These are phyloP conservation scores for Otolemur crassicaudatus DNA, from an alignment of 2,797 vertebrate species.

Conservation along the genomic window DNA sequence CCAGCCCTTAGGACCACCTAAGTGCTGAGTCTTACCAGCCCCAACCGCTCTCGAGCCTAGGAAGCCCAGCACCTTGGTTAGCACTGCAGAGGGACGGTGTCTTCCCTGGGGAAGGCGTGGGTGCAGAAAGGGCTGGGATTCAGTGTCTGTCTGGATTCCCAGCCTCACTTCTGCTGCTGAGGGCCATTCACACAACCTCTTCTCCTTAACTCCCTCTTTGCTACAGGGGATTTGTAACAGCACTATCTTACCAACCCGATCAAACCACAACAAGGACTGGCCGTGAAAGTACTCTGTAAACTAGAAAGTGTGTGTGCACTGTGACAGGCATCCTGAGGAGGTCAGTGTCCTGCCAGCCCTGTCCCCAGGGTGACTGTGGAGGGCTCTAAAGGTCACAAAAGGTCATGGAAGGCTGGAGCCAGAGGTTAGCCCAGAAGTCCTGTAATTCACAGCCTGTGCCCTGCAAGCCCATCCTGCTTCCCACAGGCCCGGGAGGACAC, in stretches of 20 bases:
- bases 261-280: background rate
- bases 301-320: background rate
- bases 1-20: background rate
- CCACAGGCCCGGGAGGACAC: background rate
- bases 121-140: background rate
- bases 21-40: background rate
- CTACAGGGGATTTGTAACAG: background rate
- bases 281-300: background rate
- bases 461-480: background rate
- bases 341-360: background rate
- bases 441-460: background rate
- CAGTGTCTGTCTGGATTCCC: background rate
- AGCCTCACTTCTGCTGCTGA: background rate
- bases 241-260: background rate
- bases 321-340: background rate
- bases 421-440: background rate
- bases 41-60: rapidly evolving
- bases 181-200: background rate
- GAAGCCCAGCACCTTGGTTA: background rate
- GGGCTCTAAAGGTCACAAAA: background rate
- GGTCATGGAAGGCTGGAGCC: too few relatives aligned
- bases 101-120: background rate
- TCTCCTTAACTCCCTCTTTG: constrained; percentile 27
- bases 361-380: background rate
- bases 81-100: background rate